phyloP scores from a whole-genome alignment of 2,113 vertebrate species.

The Syngnathoides biaculeatus region DNA sequence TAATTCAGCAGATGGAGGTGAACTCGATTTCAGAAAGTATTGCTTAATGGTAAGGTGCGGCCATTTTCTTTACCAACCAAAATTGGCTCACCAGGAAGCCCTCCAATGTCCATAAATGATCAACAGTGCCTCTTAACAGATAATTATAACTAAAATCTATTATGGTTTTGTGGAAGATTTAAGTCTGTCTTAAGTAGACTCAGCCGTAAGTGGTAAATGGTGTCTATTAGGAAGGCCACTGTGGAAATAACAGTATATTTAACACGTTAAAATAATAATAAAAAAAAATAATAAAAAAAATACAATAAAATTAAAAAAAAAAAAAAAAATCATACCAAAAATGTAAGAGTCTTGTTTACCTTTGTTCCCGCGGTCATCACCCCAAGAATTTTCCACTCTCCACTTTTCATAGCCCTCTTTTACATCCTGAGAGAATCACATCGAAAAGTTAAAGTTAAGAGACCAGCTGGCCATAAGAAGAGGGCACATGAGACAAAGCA shows the following conservation, averaged over 20 bases:
- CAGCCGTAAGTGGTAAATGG: not conserved
- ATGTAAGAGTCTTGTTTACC: slow-evolving; percentile 65
- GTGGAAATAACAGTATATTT: no score
- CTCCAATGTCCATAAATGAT: no score
- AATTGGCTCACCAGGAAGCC: not conserved
- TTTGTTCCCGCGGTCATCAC: slow-evolving; percentile 96
- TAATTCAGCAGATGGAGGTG: no score
- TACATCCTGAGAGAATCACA: slow-evolving; percentile 70
- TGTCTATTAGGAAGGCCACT: no score
- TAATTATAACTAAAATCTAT: not conserved
- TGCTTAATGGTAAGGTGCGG: not conserved
- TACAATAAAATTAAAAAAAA: not conserved
- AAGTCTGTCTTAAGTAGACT: not conserved
- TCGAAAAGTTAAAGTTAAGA: slow-evolving; percentile 7
- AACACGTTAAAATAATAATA: no score
- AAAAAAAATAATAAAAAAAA: not conserved
- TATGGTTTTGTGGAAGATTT: not conserved
- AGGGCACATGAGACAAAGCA: slow-evolving; percentile 13
- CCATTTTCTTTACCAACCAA: not conserved
- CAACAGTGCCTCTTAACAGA: not conserved
- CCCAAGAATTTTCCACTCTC: slow-evolving; percentile 98
- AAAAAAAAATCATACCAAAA: not conserved
- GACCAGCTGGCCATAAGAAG: slow-evolving; percentile 25
- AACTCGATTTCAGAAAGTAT: not conserved
- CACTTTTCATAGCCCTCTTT: slow-evolving; percentile 88